phyloP scores from a whole-genome alignment of 1,140 invertebrate species.

The Orchesella cincta region DNA sequence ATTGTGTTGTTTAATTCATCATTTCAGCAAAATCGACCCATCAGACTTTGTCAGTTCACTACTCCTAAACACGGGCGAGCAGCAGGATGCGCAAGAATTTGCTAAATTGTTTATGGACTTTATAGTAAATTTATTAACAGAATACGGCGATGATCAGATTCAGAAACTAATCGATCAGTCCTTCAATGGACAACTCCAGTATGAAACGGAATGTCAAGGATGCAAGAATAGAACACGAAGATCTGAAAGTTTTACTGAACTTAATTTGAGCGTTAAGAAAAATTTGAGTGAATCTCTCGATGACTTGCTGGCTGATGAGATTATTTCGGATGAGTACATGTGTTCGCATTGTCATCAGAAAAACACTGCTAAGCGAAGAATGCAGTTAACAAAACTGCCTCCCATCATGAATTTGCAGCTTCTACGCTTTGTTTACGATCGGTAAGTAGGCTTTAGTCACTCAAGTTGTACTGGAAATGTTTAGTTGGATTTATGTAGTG shows the following conservation, averaged over 20 bases:
- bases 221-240: conserved; percentile 65
- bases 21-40: conserved; percentile 64
- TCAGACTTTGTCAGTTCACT: conserved; percentile 65
- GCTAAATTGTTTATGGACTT: conserved; percentile 69
- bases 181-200: conserved; percentile 62
- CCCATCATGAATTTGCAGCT: conserved; percentile 72
- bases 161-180: conserved; percentile 64
- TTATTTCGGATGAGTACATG: conserved; percentile 67
- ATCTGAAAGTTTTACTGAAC: conserved; percentile 67
- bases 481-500: too few species aligned
- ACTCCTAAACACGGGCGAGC: conserved; percentile 66
- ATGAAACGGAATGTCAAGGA: conserved; percentile 61
- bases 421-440: conserved; percentile 69
- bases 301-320: conserved; percentile 68
- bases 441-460: conserved; percentile 59
- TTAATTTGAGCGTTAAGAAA: conserved; percentile 67
- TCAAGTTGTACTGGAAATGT: too few species aligned
- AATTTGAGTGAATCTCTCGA: conserved; percentile 65
- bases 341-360: conserved; percentile 66
- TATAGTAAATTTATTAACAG: conserved; percentile 62
- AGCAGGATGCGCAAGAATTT: conserved; percentile 75
- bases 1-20: background rate
- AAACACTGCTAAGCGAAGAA: conserved; percentile 66
- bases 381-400: conserved; percentile 65
- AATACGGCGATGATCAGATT: conserved; percentile 46